These are phyloP conservation scores for Pachypsylla venusta DNA, from an alignment of 1,140 invertebrate species.

Conservation along the genomic window DNA sequence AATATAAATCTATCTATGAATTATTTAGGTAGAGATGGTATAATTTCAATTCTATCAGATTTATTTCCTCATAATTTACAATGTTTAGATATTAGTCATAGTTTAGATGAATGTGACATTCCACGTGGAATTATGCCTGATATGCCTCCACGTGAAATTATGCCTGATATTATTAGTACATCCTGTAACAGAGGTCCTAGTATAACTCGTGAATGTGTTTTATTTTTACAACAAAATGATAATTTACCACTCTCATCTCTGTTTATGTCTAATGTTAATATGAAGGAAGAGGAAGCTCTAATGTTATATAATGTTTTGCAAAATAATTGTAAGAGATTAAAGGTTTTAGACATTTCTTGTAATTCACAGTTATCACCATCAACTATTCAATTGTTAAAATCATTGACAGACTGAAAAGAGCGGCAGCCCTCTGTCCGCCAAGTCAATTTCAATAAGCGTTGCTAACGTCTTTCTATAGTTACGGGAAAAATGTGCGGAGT, in stretches of 20 bases:
- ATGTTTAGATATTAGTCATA: slow-evolving; percentile 15
- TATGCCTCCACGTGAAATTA: too few species aligned
- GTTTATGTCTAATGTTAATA: slow-evolving; percentile 14
- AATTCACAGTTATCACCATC: not conserved
- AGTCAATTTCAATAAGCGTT: too few species aligned
- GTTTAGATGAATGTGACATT: too few species aligned
- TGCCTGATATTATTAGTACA: too few species aligned
- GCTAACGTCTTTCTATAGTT: too few species aligned
- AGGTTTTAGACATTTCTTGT: not conserved
- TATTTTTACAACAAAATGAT: slow-evolving; percentile 17
- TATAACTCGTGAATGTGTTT: slow-evolving; percentile 12
- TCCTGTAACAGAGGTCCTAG: too few species aligned
- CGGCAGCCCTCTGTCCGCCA: too few species aligned
- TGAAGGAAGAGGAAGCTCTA: slow-evolving; percentile 16
- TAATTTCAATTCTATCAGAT: slow-evolving; percentile 12
- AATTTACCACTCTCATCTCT: slow-evolving; percentile 8
- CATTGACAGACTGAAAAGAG: too few species aligned
- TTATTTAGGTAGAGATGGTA: slow-evolving; percentile 19
- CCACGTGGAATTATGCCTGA: too few species aligned
- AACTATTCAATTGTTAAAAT: not conserved
- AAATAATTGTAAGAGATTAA: not conserved
- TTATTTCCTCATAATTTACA: slow-evolving; percentile 10
- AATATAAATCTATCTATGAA: slow-evolving; percentile 16
- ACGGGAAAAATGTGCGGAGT: too few species aligned
- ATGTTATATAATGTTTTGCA: not conserved